These are phyloP conservation scores for Whitmania pigra DNA, from an alignment of 1,140 invertebrate genomes.

Conservation along the genomic window DNA sequence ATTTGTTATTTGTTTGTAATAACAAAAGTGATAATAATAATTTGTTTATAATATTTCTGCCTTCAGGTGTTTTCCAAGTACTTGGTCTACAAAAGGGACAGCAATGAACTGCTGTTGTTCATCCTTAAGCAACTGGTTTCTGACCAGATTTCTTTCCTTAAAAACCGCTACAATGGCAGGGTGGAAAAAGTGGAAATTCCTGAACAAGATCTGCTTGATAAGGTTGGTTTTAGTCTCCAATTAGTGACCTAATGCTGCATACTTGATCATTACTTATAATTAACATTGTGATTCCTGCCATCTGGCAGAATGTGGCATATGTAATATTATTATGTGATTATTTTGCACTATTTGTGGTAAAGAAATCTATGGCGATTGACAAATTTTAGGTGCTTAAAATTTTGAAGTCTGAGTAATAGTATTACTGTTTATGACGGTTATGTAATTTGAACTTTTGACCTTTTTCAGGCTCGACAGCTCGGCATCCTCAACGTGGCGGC, in stretches of 20 bases:
- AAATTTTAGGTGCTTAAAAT: no score
- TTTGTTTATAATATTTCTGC: background rate
- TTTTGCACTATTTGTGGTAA: background rate
- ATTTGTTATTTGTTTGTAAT: no score
- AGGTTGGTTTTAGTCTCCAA: conserved; percentile 46
- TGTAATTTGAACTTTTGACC: background rate
- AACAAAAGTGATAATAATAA: conserved; percentile 10
- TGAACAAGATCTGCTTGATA: conserved; percentile 78
- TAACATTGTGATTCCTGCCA: no score
- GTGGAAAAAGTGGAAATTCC: conserved; percentile 60
- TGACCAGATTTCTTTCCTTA: conserved; percentile 75
- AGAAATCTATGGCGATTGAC: no score
- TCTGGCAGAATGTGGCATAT: no score
- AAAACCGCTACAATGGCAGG: conserved; percentile 57
- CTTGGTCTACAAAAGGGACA: conserved; percentile 82
- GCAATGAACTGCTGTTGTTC: conserved; percentile 89
- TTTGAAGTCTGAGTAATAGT: no score
- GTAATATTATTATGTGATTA: no score
- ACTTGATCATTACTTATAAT: no score
- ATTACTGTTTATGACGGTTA: background rate
- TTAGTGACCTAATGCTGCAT: no score
- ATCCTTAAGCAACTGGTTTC: conserved; percentile 81
- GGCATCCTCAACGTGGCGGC: conserved; percentile 75
- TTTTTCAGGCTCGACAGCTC: conserved; percentile 69
- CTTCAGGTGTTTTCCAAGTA: conserved; percentile 83